These are phyloP conservation scores for Hyposmocoma kahamanoa DNA, from an alignment of 1,140 invertebrate genomes.

Conservation along the genomic window DNA sequence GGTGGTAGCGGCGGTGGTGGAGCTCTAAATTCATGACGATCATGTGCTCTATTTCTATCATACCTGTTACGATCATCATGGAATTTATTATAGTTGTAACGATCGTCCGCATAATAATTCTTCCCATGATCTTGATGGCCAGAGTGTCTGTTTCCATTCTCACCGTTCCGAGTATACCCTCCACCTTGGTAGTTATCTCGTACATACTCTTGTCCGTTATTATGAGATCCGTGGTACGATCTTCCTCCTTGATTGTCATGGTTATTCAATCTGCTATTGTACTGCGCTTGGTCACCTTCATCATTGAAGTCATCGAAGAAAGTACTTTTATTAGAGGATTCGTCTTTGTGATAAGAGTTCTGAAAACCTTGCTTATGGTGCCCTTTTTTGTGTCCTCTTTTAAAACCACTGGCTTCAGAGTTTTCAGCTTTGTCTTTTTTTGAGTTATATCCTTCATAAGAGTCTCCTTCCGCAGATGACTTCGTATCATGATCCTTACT, in stretches of 20 bases:
- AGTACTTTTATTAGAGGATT: slow-evolving; percentile 78
- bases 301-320: slow-evolving; percentile 78
- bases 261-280: slow-evolving; percentile 65
- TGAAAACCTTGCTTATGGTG: slow-evolving; percentile 78
- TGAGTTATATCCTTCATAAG: slow-evolving; percentile 53
- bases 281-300: slow-evolving; percentile 72
- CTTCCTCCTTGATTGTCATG: slow-evolving; percentile 67
- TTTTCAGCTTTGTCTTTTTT: slow-evolving; percentile 65
- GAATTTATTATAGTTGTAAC: slow-evolving; percentile 57
- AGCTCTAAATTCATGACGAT: slow-evolving; percentile 38
- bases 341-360: slow-evolving; percentile 79
- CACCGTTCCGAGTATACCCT: slow-evolving; percentile 67
- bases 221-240: slow-evolving; percentile 64
- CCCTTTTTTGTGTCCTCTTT: slow-evolving; percentile 76
- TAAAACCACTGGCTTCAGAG: slow-evolving; percentile 57
- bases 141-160: slow-evolving; percentile 59
- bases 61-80: slow-evolving; percentile 54
- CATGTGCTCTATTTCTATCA: slow-evolving; percentile 50
- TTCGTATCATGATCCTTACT: slow-evolving; percentile 66
- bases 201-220: slow-evolving; percentile 57
- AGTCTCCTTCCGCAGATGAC: slow-evolving; percentile 48
- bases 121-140: slow-evolving; percentile 70
- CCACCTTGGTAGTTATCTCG: slow-evolving; percentile 61
- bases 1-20: slow-evolving; percentile 35
- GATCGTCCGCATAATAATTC: slow-evolving; percentile 72